phyloP scores from a whole-genome alignment of 1,140 invertebrate species.

The Limonius californicus region DNA sequence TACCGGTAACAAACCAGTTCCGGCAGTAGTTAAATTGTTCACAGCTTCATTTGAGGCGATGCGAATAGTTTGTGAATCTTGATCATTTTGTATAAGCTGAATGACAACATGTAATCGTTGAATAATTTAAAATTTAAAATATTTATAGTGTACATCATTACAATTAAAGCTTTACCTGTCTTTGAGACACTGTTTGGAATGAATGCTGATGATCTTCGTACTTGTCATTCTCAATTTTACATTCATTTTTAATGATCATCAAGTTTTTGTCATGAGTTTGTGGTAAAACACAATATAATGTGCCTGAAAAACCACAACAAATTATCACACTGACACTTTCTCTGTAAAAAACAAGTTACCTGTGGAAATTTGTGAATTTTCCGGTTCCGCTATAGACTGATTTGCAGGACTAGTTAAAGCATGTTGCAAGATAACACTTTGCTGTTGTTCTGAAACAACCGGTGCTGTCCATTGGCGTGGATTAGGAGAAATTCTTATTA shows the following conservation, averaged over 20 bases:
- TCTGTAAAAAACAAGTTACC: constrained; percentile 25
- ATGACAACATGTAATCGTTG: too few relatives aligned
- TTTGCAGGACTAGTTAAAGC: constrained; percentile 41
- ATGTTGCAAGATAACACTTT: constrained; percentile 46
- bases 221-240: constrained; percentile 38
- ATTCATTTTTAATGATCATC: constrained; percentile 42
- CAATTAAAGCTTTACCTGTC: too few relatives aligned
- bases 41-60: constrained; percentile 27
- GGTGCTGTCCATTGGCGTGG: constrained; percentile 31
- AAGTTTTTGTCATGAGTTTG: constrained; percentile 38
- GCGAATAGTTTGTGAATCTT: constrained; percentile 28
- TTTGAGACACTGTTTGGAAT: background rate
- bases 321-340: too few relatives aligned
- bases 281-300: constrained; percentile 40
- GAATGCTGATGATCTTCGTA: constrained; percentile 16
- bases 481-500: constrained; percentile 75
- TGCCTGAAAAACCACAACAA: constrained; percentile 13
- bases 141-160: too few relatives aligned
- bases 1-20: constrained; percentile 56
- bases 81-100: constrained; percentile 42
- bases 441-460: constrained; percentile 35
- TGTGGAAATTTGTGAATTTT: constrained; percentile 22
- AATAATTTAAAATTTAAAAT: too few relatives aligned
- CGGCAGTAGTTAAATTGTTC: constrained; percentile 26
- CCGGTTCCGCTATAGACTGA: constrained; percentile 13